Base-by-base conservation (phyloP, 2,888 invertebrate species). In the Phyllotreta striolata region DNA sequence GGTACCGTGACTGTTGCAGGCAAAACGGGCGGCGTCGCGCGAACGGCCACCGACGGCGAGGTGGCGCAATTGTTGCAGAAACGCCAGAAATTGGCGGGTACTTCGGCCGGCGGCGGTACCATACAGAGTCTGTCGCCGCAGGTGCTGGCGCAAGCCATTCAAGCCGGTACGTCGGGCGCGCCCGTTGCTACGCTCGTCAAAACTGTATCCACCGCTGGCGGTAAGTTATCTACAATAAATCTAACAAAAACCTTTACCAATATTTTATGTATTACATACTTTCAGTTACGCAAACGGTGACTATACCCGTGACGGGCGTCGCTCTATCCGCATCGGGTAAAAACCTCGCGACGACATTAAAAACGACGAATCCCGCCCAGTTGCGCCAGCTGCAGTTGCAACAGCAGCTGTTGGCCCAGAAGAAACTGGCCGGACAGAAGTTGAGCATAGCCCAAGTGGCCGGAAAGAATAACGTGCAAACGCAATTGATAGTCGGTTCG, bases 401-500 rank as follows among this genome's bases (percentile, higher is more conserved):
- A 68, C 86, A 87, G 64, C 81, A 84, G 51, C 79, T 85, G 1
- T 77, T 88, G 13, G 86, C 87, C 69, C 83, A 88, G 37, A 88
- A 87, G 76, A 74, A 85, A 44, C 78, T 84, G 4, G 63, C 67
- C 83, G 56, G 80, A 0, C 88, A 88, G 64, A 89, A 89, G 71
- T 85, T 89, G 70, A 84, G 88, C 67, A 79, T 87, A n/a, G 82
- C 85, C 0, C 86, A 86, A 73, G 79, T 80, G 41, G 72, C 79
- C 4, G 78, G 78, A 46, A 82, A 82, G 70, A 78, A 80, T 58
- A 86, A 86, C 4, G 83, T 86, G 3, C 87, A 87, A 24, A 86
- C 90, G 0, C 90, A 90, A 72, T 81, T 92, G 64, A 89, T 93
- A 55, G 90, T 93, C 3, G 86, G 87, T 54, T 66, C 72, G 5